Evolutionary conservation across 2,888 invertebrate genomes (phyloP).

Genomic region (Ariolimax columbianus): DNA sequence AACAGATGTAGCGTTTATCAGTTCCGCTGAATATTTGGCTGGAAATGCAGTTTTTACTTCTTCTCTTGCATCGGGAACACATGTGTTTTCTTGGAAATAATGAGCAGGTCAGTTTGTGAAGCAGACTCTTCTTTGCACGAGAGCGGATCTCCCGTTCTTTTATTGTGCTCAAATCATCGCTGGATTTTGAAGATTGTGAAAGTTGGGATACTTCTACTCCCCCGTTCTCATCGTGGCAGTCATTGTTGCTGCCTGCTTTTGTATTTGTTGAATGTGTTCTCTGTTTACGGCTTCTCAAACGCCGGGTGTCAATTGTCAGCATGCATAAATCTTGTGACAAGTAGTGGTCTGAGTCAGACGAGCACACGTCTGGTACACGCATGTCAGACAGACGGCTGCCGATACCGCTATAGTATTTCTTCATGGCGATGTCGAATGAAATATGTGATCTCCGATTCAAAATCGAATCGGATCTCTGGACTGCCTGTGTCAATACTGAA

Average conservation of each 20-base stretch:
- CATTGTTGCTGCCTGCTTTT: not conserved
- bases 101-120: conserved; percentile 40
- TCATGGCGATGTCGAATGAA: conserved; percentile 24
- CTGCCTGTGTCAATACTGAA: not conserved
- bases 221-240: not conserved
- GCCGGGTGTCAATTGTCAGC: conserved; percentile 41
- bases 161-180: not conserved
- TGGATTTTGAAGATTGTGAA: not conserved
- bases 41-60: conserved; percentile 34
- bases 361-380: not conserved
- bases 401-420: conserved; percentile 47
- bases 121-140: conserved; percentile 7
- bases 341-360: not conserved
- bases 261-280: not conserved
- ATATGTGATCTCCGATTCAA: conserved; percentile 9
- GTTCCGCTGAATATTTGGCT: conserved; percentile 36
- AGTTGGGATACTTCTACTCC: not conserved
- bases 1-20: conserved; percentile 47
- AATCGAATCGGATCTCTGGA: not conserved
- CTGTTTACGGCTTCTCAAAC: conserved; percentile 15
- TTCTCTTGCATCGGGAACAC: conserved; percentile 41
- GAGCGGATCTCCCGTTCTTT: not conserved
- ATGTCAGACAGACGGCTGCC: conserved; percentile 43
- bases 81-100: conserved; percentile 45
- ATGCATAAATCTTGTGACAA: conserved; percentile 38